Conservation (phyloP, 2,113 vertebrate species). For the Pungitius pungitius region DNA sequence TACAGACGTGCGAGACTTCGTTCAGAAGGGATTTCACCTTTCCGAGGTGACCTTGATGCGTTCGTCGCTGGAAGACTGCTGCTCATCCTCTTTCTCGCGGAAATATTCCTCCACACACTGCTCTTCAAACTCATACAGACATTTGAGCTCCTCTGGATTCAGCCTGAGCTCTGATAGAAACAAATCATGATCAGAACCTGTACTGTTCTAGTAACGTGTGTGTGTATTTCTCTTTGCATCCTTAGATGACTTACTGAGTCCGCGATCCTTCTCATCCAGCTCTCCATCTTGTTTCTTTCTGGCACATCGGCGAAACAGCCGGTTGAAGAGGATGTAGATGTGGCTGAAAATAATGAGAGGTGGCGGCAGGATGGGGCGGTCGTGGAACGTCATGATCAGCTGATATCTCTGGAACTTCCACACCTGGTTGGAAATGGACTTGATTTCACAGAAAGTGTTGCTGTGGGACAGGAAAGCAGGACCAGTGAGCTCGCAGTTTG, state of each 20-base stretch:
- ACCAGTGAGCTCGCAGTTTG: conserved; percentile 1
- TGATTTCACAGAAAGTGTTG: conserved; percentile 98
- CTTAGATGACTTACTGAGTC: conserved; percentile 86
- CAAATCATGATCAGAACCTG: background rate
- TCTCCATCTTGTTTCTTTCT: conserved; percentile 87
- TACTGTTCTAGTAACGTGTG: background rate
- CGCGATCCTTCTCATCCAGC: conserved; percentile 91
- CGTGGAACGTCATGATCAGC: conserved; percentile 98
- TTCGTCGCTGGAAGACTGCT: conserved; percentile 93
- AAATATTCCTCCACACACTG: conserved; percentile 97
- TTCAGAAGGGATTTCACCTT: conserved; percentile 78
- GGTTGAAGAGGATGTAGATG: conserved; percentile 88
- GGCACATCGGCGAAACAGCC: conserved; percentile 84
- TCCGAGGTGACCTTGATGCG: conserved; percentile 95
- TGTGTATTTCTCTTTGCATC: background rate
- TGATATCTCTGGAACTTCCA: conserved; percentile 99
- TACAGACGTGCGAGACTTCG: background rate
- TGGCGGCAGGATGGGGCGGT: conserved; percentile 94
- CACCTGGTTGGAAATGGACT: conserved; percentile 98
- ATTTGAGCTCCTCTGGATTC: conserved; percentile 93
- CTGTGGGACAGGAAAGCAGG: conserved; percentile 70
- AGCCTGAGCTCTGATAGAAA: conserved; percentile 88
- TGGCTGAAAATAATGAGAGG: conserved; percentile 97
- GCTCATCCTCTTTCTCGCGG: conserved; percentile 91
- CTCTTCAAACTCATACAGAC: conserved; percentile 95